Conservation (phyloP, 2,888 invertebrate species). For the Eutolmus rufibarbis region DNA sequence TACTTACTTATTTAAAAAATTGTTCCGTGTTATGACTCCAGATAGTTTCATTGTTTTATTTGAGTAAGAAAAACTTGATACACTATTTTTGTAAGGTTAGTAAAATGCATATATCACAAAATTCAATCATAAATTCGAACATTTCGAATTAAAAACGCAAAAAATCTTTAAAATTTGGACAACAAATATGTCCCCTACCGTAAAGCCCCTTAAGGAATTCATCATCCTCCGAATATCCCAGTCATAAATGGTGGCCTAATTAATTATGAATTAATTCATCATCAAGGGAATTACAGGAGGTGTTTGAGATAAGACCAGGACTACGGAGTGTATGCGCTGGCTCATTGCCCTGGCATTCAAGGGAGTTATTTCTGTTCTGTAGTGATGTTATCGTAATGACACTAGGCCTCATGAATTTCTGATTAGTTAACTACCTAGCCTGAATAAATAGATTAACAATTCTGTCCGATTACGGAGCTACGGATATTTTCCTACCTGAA, state of each 20-base stretch:
- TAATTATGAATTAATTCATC: conserved; percentile 11
- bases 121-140: too few relatives aligned
- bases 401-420: background rate
- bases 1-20: too few relatives aligned
- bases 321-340: background rate
- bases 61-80: too few relatives aligned
- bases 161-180: too few relatives aligned
- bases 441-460: background rate
- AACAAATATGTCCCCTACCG: background rate
- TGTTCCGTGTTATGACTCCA: too few relatives aligned
- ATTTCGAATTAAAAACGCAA: too few relatives aligned
- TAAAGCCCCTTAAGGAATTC: background rate
- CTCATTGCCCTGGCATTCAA: background rate
- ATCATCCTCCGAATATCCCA: background rate
- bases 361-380: background rate
- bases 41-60: too few relatives aligned
- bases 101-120: too few relatives aligned
- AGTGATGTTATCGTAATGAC: background rate
- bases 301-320: background rate
- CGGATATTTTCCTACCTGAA: background rate
- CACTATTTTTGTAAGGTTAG: too few relatives aligned
- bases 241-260: background rate
- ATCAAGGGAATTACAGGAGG: background rate
- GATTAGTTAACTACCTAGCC: background rate
- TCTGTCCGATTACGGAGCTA: background rate